A percentile compares a stretch with the other conserved stretches of the same genome.
These are phyloP conservation scores for Cremastinae sp. DNA, from an alignment of 2,888 invertebrate species.

Conservation along the genomic window DNA sequence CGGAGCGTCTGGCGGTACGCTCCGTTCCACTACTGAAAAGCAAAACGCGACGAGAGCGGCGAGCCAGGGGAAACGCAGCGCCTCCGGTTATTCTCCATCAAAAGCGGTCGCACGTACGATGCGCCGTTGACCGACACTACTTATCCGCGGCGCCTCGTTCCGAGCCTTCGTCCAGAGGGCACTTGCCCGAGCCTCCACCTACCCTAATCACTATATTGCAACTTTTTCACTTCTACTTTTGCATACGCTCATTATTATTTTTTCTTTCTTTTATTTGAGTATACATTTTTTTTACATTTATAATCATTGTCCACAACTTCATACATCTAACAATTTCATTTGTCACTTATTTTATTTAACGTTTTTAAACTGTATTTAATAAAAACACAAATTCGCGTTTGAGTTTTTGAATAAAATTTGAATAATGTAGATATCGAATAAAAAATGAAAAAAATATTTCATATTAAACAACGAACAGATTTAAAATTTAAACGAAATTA, in stretches of 20 bases:
- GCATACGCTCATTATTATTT: conserved; percentile 3
- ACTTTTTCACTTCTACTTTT: conserved; percentile 72
- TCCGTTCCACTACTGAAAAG: conserved; percentile 48
- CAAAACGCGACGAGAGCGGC: neutral
- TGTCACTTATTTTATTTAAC: no score
- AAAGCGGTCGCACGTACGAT: conserved; percentile 74
- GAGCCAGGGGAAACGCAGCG: conserved; percentile 7
- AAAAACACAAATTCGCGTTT: no score
- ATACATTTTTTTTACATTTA: neutral
- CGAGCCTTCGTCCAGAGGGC: conserved; percentile 30
- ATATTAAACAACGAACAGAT: no score
- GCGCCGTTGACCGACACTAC: conserved; percentile 68
- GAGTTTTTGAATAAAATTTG: no score
- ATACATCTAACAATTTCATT: no score
- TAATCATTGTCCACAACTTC: no score
- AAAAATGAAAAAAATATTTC: no score
- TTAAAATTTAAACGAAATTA: neutral
- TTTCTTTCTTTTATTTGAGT: neutral
- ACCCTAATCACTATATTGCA: neutral
- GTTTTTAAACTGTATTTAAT: no score
- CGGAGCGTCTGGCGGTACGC: conserved; percentile 53
- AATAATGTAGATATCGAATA: no score
- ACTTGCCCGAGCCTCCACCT: conserved; percentile 41
- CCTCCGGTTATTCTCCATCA: conserved; percentile 68
- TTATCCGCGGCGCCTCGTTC: conserved; percentile 51